Base-by-base conservation (phyloP, 2,888 invertebrate species). In the Tenthredo livida region DNA sequence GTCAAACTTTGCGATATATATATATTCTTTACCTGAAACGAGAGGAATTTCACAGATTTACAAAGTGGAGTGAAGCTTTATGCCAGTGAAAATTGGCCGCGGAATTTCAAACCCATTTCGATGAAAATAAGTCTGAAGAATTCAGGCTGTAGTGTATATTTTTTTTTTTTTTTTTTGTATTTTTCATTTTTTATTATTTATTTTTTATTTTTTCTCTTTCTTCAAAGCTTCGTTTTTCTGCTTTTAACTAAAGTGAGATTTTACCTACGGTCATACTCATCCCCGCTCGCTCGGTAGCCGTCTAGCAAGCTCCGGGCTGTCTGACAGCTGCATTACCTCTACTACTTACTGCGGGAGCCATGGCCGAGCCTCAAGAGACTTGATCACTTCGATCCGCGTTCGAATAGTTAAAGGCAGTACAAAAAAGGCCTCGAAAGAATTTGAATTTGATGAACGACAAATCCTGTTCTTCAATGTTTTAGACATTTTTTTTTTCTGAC, bases 261-360 rank as follows among this genome's bases (percentile, higher is more conserved):
- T 75, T 15, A 7, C 9, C 75, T 25, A 25, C 12, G 17, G 54
- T 54, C 77, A 50, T 77, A n/a, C 9, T 21, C 3, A n/a, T n/a
- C n/a, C n/a, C n/a, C n/a, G n/a, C n/a, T n/a, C 43, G 29, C 29
- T 21, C 43, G 77, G 29, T 25, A 9, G 17, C 33, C 29, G 29
- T 17, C 15, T 33, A 3, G 29, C 29, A 12, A 33, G 54, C 54
- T 77, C 54, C 29, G 33, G 9, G 17, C 29, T 29, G 77, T 77
- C 77, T 77, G 54, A 54, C 54, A 7, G 17, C 77, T 47, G 54
- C 77, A 54, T 54, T 33, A 33, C 77, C 33, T 77, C 29, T 29
- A 77, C 77, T 77, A 77, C 77, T 77, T 77, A 77, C 77, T 77
- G 77, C 77, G 33, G 12, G 12, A 21, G 9, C 7, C 43, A 10